Percentiles rank a stretch among this genome's conserved stretches.
phyloP scores from a whole-genome alignment of 1,140 invertebrate genomes.

The Solenopsis invicta region DNA sequence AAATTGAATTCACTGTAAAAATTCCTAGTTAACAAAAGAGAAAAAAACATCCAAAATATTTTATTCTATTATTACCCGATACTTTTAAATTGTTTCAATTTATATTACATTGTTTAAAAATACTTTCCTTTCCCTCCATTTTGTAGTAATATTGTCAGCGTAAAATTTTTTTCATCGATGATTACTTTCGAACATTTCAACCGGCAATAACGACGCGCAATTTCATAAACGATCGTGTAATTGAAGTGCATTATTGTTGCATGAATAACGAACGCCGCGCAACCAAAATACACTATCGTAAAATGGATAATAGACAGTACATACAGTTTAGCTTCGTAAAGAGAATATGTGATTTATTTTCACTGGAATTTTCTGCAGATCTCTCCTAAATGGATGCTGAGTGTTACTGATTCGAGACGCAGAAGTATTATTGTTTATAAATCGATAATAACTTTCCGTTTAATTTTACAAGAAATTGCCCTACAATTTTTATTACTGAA shows the following conservation, averaged over 20 bases:
- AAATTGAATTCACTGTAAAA: neutral
- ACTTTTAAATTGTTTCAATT: conserved; percentile 32
- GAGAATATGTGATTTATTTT: conserved; percentile 43
- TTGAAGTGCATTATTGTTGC: conserved; percentile 40
- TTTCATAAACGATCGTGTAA: conserved; percentile 63
- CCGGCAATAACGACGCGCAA: conserved; percentile 39
- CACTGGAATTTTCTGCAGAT: neutral
- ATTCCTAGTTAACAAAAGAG: neutral
- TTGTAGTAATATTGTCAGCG: neutral
- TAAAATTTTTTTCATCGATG: conserved; percentile 16
- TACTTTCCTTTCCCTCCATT: neutral
- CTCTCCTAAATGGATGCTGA: neutral
- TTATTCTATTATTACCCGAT: neutral
- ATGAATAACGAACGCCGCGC: conserved; percentile 41
- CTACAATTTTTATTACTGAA: neutral
- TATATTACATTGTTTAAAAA: conserved; percentile 14
- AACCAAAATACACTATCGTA: conserved; percentile 57
- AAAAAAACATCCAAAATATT: neutral
- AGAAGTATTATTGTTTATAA: neutral
- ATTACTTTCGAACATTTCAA: conserved; percentile 51
- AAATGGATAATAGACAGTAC: conserved; percentile 42
- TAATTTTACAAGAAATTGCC: neutral
- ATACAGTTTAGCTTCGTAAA: conserved; percentile 31
- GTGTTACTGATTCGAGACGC: neutral
- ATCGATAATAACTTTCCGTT: neutral